phyloP scores from a whole-genome alignment of 2,113 vertebrate genomes.

The Oreochromis tanganicae region DNA sequence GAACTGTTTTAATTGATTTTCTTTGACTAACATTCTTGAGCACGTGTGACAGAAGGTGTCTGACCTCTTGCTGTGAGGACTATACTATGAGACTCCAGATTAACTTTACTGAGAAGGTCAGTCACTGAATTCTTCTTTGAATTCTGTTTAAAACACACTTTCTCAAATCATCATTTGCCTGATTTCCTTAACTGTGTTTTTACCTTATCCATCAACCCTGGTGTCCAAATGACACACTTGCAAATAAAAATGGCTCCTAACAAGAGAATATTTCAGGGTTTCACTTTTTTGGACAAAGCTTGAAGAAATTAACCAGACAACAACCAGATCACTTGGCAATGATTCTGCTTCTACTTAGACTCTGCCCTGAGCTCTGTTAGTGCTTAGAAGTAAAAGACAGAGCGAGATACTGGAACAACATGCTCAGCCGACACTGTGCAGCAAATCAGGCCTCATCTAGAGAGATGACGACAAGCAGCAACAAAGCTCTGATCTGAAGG shows the following conservation, averaged over 20 bases:
- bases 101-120: background rate
- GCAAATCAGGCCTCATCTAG: background rate
- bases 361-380: background rate
- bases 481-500: background rate
- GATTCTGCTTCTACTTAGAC: background rate
- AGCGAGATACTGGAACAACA: background rate
- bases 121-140: background rate
- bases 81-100: background rate
- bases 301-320: background rate
- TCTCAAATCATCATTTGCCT: background rate
- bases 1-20: background rate
- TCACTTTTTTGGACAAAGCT: background rate
- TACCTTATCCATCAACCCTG: background rate
- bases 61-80: background rate
- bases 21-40: background rate
- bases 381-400: background rate
- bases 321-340: background rate
- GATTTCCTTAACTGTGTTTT: background rate
- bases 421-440: background rate
- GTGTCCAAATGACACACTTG: background rate
- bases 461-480: background rate
- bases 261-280: background rate
- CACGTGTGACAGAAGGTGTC: background rate
- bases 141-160: background rate
- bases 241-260: background rate